Evolutionary conservation across 2,888 invertebrate genomes (phyloP).

Genomic region (Luperina nickerlii): DNA sequence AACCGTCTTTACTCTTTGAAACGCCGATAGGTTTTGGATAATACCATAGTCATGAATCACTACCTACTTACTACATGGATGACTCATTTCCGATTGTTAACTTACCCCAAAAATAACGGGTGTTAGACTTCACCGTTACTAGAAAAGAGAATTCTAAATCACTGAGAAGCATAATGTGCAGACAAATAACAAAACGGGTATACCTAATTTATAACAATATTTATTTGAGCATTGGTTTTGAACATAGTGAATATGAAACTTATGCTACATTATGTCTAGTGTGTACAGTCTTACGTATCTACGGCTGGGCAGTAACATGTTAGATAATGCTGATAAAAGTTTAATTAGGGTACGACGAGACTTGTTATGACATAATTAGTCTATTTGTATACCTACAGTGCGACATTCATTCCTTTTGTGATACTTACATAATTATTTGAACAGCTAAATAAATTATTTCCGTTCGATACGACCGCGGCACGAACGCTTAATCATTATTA

Average conservation of each 20-base stretch:
- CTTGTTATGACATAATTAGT: slow-evolving; percentile 27
- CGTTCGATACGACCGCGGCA: background rate
- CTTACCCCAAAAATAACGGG: slow-evolving; percentile 24
- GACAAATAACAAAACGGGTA: slow-evolving; percentile 12
- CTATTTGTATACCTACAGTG: slow-evolving; percentile 21
- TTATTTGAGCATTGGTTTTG: slow-evolving; percentile 71
- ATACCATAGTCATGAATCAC: slow-evolving; percentile 25
- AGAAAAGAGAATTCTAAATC: slow-evolving; percentile 11
- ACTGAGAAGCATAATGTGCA: background rate
- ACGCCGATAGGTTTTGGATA: slow-evolving; percentile 22
- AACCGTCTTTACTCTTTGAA: background rate
- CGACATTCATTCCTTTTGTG: slow-evolving; percentile 13
- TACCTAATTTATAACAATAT: slow-evolving; percentile 46
- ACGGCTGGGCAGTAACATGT: slow-evolving; percentile 36
- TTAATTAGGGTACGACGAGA: slow-evolving; percentile 14
- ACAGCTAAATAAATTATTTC: slow-evolving; percentile 32
- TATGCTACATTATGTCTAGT: slow-evolving; percentile 59
- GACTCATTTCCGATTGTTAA: slow-evolving; percentile 23
- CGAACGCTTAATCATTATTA: background rate
- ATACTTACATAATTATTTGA: background rate
- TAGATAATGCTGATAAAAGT: slow-evolving; percentile 41
- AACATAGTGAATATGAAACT: slow-evolving; percentile 50
- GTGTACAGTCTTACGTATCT: slow-evolving; percentile 43
- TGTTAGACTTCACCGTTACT: slow-evolving; percentile 10
- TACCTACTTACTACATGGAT: background rate